Evolutionary conservation across 2,888 invertebrate genomes (phyloP).

Genomic region (Cataglyphis albicans): DNA sequence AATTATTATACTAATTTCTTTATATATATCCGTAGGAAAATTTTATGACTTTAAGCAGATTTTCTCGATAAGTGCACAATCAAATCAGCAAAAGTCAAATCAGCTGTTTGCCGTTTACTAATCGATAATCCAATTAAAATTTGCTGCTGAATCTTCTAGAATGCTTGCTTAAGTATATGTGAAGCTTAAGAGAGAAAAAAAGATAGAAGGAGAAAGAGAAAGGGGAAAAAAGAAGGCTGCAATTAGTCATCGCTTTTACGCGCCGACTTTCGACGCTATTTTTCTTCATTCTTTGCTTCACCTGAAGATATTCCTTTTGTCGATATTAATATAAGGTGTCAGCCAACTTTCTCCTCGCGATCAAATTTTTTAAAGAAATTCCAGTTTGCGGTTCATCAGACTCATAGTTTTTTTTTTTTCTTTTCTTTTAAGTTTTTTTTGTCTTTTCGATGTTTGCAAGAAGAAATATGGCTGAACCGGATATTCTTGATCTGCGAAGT

Average conservation of each 20-base stretch:
- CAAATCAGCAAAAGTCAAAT: slow-evolving; percentile 20
- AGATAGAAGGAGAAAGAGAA: not conserved
- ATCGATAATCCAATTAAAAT: slow-evolving; percentile 71
- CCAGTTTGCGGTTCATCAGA: slow-evolving; percentile 15
- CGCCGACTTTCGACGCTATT: slow-evolving; percentile 50
- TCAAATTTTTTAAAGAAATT: slow-evolving; percentile 53
- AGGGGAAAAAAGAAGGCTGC: slow-evolving; percentile 43
- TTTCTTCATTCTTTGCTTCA: not conserved
- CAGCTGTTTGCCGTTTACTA: slow-evolving; percentile 51
- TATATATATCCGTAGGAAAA: not conserved
- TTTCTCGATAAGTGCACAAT: slow-evolving; percentile 6
- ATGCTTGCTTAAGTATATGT: not conserved
- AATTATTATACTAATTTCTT: slow-evolving; percentile 2
- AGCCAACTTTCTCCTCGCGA: not conserved
- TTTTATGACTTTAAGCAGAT: not conserved
- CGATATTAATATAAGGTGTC: slow-evolving; percentile 49
- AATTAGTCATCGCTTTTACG: slow-evolving; percentile 66
- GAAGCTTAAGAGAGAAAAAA: slow-evolving; percentile 33
- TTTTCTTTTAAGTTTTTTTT: no score
- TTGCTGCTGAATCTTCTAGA: slow-evolving; percentile 3
- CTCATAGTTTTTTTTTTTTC: no score
- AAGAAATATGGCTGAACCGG: not conserved
- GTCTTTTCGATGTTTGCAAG: not conserved
- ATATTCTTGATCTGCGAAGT: not conserved
- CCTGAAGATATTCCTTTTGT: not conserved